phyloP scores from a whole-genome alignment of 2,888 invertebrate species.

The Epinotia demarniana region DNA sequence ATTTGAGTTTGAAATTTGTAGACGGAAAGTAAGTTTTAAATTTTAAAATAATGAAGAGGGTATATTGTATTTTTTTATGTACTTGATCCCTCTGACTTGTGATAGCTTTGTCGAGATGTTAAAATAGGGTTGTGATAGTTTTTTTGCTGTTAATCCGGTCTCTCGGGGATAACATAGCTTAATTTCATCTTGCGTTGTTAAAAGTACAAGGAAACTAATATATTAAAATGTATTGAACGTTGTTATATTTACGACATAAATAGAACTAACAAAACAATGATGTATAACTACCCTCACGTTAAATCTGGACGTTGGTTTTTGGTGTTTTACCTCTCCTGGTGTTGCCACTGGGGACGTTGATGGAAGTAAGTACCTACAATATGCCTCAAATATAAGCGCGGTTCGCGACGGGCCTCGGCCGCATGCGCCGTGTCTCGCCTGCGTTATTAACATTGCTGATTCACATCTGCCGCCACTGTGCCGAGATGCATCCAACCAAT shows the following conservation, averaged over 20 bases:
- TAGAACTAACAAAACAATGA: neutral
- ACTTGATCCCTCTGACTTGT: neutral
- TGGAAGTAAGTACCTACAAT: constrained; percentile 10
- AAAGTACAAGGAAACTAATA: neutral
- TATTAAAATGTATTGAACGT: neutral
- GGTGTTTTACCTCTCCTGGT: neutral
- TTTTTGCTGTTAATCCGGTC: neutral
- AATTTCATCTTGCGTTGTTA: neutral
- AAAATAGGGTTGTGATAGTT: neutral
- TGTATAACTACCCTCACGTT: neutral
- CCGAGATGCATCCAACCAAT: constrained; percentile 63
- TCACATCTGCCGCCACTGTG: constrained; percentile 52
- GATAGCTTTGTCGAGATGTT: neutral
- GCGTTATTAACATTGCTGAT: constrained; percentile 74
- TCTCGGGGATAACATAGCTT: neutral
- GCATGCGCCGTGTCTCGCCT: constrained; percentile 52
- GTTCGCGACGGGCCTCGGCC: constrained; percentile 19
- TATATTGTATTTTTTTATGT: constrained; percentile 9
- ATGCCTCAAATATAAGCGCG: constrained; percentile 1
- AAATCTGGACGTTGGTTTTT: neutral
- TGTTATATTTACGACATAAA: neutral
- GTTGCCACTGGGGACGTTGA: neutral
- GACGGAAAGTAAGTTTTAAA: neutral
- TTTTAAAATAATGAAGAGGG: constrained; percentile 17
- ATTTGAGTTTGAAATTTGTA: constrained; percentile 25